A percentile compares a stretch with the other conserved stretches of the same genome.
Evolutionary conservation across 2,797 vertebrate genomes (phyloP).

Genomic region (Coregonus suidteri): DNA sequence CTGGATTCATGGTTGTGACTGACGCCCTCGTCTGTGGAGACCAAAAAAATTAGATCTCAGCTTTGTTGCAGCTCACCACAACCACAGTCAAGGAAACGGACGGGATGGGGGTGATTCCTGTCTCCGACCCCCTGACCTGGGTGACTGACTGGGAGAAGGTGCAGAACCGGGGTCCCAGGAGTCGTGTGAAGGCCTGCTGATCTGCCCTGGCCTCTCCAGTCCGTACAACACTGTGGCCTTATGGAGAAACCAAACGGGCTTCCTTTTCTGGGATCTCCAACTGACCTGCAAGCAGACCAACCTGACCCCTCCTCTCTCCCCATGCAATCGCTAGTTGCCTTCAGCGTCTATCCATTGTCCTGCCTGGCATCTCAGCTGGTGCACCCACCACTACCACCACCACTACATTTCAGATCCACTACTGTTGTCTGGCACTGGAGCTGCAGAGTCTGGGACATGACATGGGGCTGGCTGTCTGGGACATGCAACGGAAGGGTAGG

Average conservation of each 20-base stretch:
- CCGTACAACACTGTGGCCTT: slow-evolving; percentile 58
- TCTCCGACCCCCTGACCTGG: background rate
- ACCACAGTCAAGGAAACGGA: background rate
- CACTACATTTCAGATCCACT: slow-evolving; percentile 6
- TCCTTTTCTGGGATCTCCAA: slow-evolving; percentile 19
- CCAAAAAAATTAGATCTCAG: background rate
- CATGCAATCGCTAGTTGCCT: background rate
- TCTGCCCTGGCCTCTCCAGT: slow-evolving; percentile 22
- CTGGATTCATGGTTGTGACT: background rate
- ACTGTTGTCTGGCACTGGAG: background rate
- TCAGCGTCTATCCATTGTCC: background rate
- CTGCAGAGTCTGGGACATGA: background rate
- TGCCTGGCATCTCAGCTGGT: background rate
- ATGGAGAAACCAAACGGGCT: slow-evolving; percentile 23
- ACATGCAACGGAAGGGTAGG: too few species aligned
- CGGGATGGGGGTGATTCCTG: background rate
- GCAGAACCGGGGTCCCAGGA: slow-evolving; percentile 9
- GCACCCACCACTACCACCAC: background rate
- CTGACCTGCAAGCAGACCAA: background rate
- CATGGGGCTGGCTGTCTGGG: background rate
- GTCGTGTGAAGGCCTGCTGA: slow-evolving; percentile 3
- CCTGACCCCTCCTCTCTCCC: background rate
- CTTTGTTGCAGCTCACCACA: background rate
- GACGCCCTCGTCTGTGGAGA: background rate
- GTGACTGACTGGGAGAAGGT: slow-evolving; percentile 1